Conservation (phyloP, 2,113 vertebrate species). For the Tragelaphus buxtoni region DNA sequence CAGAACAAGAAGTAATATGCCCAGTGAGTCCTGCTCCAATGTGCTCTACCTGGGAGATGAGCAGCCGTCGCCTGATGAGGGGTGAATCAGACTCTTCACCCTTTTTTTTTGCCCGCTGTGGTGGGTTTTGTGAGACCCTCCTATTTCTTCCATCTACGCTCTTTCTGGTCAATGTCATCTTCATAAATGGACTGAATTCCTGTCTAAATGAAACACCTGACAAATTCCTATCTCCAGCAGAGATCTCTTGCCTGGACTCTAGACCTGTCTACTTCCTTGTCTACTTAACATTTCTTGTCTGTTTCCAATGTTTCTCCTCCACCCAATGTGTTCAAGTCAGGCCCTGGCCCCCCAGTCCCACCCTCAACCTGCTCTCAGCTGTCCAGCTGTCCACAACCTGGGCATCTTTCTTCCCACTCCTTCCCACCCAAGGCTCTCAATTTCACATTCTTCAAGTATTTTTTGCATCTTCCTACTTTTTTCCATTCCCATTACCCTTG, state of each 20-base stretch:
- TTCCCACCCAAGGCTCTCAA: background rate
- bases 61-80: fast-evolving
- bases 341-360: background rate
- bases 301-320: background rate
- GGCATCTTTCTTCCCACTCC: background rate
- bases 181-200: background rate
- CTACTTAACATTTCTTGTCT: background rate
- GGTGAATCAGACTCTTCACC: background rate
- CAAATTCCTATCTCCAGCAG: background rate
- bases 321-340: fast-evolving
- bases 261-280: background rate
- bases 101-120: fast-evolving
- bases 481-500: background rate
- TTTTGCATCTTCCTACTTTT: background rate
- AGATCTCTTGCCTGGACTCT: background rate
- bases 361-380: background rate
- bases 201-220: background rate
- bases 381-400: fast-evolving
- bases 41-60: background rate
- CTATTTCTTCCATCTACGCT: background rate
- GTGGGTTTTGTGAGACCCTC: background rate
- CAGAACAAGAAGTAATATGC: background rate
- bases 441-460: background rate
- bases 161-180: background rate
- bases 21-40: background rate